Base-by-base conservation (phyloP, 2,888 invertebrate genomes). In the Galeopsomyia nigrocyanea region DNA sequence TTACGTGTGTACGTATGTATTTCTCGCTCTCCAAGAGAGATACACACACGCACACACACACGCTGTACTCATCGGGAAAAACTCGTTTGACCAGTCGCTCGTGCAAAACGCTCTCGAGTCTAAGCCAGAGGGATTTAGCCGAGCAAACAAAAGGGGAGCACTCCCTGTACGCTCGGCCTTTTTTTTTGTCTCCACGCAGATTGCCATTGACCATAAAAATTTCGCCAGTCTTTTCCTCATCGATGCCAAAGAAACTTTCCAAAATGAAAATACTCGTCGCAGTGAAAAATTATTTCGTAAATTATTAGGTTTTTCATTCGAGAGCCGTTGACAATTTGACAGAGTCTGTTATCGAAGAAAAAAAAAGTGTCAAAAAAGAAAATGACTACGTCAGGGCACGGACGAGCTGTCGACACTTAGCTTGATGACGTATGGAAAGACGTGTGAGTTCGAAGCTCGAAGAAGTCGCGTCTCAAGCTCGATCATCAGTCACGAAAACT, bases 51-150 rank as follows among this genome's bases (percentile, higher is more conserved):
- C n/a, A n/a, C n/a, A n/a, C n/a, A n/a, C n/a, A n/a, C n/a, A n/a
- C n/a, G n/a, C n/a, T n/a, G 22, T 10, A 39, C 63, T 49, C 61
- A 50, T 22, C 17, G 31, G 49, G 56, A 65, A 65, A 65, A 65
- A 65, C 47, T 65, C 65, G 65, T 65, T 47, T 47, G 56, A 56
- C 65, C 49, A 49, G 65, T 56, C 56, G 26, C 26, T 50, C 57
- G n/a, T 58, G 19, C 19, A 58, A 58, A 58, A 58, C 17, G 62
- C 19, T 7, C 13, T 16, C 61, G 13, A 2, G n/a, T n/a, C 62
- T 13, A 51, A 26, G 51, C 51, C 17, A 62, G 31, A 51, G 51
- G 22, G 61, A 39, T 39, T 39, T 7, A 31, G 31, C 31, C 31
- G 26, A 17, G 10, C 13, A 17, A 17, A 62, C n/a, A 19, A 51